Evolutionary conservation across 2,888 invertebrate species (phyloP).

Genomic region (Lasioglossum oenotherae): DNA sequence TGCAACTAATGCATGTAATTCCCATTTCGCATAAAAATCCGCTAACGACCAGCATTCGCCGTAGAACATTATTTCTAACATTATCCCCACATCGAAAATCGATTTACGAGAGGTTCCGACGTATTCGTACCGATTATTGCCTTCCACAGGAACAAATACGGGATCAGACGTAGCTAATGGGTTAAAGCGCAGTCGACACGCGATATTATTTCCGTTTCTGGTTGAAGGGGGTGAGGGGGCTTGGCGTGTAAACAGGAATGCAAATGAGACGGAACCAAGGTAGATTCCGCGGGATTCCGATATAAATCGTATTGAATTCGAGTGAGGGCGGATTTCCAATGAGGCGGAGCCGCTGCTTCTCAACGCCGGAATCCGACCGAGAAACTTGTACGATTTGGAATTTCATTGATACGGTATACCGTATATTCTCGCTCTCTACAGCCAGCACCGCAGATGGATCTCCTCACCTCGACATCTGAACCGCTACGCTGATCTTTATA

Average conservation of each 20-base stretch:
- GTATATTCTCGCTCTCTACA: neutral
- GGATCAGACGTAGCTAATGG: neutral
- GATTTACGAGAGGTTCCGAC: neutral
- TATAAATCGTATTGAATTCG: constrained; percentile 8
- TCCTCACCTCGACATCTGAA: neutral
- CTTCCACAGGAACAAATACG: neutral
- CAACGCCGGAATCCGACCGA: neutral
- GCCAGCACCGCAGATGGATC: neutral
- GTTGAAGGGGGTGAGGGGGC: neutral
- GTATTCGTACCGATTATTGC: neutral
- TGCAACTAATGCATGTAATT: neutral
- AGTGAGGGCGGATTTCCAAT: constrained; percentile 6
- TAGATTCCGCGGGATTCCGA: neutral
- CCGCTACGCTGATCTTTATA: neutral
- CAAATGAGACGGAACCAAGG: neutral
- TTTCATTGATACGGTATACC: constrained; percentile 11
- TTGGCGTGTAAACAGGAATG: neutral
- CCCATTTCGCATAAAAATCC: neutral
- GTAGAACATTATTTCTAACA: neutral
- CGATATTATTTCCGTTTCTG: constrained; percentile 9
- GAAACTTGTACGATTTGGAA: constrained; percentile 15
- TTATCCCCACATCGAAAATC: neutral
- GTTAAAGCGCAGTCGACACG: neutral
- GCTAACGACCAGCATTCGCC: neutral
- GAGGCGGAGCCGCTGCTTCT: constrained; percentile 6